Evolutionary conservation across 2,888 invertebrate species (phyloP).

Genomic region (Orchestes rusci): DNA sequence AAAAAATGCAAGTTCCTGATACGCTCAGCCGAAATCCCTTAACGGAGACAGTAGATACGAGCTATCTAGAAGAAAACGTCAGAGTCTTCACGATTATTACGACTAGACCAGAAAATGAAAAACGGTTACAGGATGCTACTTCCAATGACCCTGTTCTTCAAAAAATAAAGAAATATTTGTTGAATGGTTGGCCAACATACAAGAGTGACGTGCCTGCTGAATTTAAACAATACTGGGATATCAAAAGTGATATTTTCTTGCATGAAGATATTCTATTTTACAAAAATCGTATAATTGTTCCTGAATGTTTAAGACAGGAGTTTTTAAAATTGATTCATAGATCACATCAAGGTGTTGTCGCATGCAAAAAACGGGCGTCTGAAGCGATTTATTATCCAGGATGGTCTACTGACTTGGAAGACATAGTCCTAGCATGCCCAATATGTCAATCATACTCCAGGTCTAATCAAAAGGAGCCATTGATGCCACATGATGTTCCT

Average conservation of each 20-base stretch:
- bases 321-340: too few species aligned
- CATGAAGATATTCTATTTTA: constrained; percentile 3
- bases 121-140: neutral
- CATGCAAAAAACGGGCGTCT: too few species aligned
- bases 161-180: constrained; percentile 11
- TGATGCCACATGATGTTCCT: too few species aligned
- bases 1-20: constrained; percentile 19
- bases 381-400: too few species aligned
- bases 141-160: neutral
- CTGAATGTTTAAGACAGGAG: too few species aligned
- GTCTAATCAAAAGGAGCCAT: too few species aligned
- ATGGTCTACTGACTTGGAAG: too few species aligned
- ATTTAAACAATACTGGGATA: constrained; percentile 7
- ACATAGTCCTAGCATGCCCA: too few species aligned
- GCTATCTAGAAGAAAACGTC: neutral
- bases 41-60: constrained; percentile 7
- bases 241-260: constrained; percentile 10
- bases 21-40: constrained; percentile 13
- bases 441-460: too few species aligned
- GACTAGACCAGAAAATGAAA: neutral
- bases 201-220: constrained; percentile 5
- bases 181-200: constrained; percentile 17
- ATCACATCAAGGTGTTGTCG: too few species aligned
- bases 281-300: constrained; percentile 16
- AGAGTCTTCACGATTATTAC: constrained; percentile 3